Evolutionary conservation across 1,140 invertebrate species (phyloP), one percentile per base, ranked within the genome.

Genomic region (Steinernema feltiae): DNA sequence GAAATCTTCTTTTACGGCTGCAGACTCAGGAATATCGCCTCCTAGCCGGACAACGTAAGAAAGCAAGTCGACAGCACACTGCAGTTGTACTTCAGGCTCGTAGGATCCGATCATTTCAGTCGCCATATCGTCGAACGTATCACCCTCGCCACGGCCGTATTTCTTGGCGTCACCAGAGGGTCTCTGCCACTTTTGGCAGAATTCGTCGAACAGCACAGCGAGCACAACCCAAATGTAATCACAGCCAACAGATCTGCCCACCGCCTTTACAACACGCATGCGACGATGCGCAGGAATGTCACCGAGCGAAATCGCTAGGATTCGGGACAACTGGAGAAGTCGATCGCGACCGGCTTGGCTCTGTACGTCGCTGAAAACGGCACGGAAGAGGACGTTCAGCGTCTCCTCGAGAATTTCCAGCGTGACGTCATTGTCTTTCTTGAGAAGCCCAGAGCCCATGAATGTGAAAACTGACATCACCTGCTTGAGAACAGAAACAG

Each of bases 401-500:
- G 78, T 79, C n/a, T 77, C 69, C 63, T 79, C 78, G 18, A 79
- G 72, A 24, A 79, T 79, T 1, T 53, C 69, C 0, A 79, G 69
- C 3, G 78, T 79, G 21, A 79, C 46, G n/a, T 79, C 78, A 30
- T 79, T 79, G 63, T 79, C 78, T 27, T 75, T 79, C 72, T 73
- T 73, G 21, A 79, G 78, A 31, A 79, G 73, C 32, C 78, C 78
- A 31, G 69, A 41, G 24, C 78, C 78, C 78, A 79, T 79, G 32
- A 79, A 79, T 0, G 78, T 79, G 73, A 79, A 79, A 1, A 79
- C 76, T 18, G 78, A 79, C 76, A 79, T 78, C 1, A 79, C 76
- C 46, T 79, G 78, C 27, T 70, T 73, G 2, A 74, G 70, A 3
- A 79, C 76, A 24, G 76, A 73, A 1, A 77, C 76, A 0, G 78